Evolutionary conservation across 1,140 invertebrate species (phyloP).

Genomic region (Prorops nasuta): DNA sequence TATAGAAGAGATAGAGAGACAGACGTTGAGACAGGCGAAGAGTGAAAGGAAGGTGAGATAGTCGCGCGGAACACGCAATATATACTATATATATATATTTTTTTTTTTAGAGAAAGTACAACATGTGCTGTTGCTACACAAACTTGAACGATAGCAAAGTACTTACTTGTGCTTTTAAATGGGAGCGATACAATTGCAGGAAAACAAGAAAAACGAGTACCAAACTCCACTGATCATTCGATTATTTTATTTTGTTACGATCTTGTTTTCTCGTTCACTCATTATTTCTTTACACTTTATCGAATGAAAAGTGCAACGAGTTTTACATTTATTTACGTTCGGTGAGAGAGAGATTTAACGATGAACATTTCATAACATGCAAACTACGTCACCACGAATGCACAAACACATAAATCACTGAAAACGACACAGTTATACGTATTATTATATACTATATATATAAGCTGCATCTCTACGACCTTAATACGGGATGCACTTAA

Average conservation of each 20-base stretch:
- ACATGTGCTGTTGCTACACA: no score
- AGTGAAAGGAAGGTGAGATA: not conserved
- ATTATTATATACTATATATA: no score
- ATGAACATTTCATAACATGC: not conserved
- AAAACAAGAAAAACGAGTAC: no score
- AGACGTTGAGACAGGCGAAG: conserved; percentile 10
- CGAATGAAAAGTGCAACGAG: not conserved
- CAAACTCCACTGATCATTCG: no score
- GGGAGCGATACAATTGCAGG: no score
- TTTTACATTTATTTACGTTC: not conserved
- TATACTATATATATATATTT: not conserved
- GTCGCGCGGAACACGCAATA: not conserved
- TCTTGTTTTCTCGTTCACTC: no score
- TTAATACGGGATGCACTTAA: not conserved
- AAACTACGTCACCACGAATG: not conserved
- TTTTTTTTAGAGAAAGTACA: no score
- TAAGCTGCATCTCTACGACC: not conserved
- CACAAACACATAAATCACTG: no score
- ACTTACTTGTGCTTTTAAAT: not conserved
- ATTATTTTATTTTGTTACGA: no score
- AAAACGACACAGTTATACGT: no score
- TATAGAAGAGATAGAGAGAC: conserved; percentile 5
- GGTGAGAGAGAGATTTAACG: no score
- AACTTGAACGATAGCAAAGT: not conserved
- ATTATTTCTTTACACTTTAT: no score